Evolutionary conservation across 1,140 invertebrate species (phyloP), one percentile per base, ranked within the genome.

Genomic region (Neoseiulus cucumeris): DNA sequence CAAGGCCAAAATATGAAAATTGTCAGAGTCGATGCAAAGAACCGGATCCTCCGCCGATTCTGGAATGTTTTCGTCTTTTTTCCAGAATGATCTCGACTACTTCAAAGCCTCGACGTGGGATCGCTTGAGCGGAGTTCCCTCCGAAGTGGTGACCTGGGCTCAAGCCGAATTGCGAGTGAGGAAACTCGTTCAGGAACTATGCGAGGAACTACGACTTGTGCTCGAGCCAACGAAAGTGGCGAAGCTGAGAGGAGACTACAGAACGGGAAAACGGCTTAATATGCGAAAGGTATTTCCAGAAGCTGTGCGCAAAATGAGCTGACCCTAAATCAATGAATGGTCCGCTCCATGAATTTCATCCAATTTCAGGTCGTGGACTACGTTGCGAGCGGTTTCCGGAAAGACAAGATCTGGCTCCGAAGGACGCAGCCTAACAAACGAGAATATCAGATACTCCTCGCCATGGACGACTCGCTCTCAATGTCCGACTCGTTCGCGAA

Each of bases 351-450:
- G 33, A 39, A 39, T 45, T 18, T 44, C n/a, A 17, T 6, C 17
- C 18, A 42, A n/a, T 67, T 59, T 42, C 30, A 70, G 69, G 67
- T 94, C 1, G 96, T 99, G 72, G 88, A 92, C 0, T 99, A 98
- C 75, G 95, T 99, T 71, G 96, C 96, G 7, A 97, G 92, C 71
- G 87, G 98, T 74, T 99, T 97, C 76, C 82, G 93, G 41, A 99
- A 99, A 74, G 94, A 99, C 73, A 95, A 96, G 75, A 99, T 99
- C 72, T 99, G 96, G 96, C 72, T 99, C 69, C 79, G 94, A 51
- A 78, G 96, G 55, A 98, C 89, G 0, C 93, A 95, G 76, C 91
- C 91, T 0, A 91, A 88, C 0, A 91, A 96, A 74, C 79, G 96
- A 64, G 85, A 98, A 69, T 99, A 98, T 77, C 92, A 97, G 75